These are phyloP conservation scores for Echinops telfairi DNA, from an alignment of 2,113 vertebrate species.

Conservation along the genomic window DNA sequence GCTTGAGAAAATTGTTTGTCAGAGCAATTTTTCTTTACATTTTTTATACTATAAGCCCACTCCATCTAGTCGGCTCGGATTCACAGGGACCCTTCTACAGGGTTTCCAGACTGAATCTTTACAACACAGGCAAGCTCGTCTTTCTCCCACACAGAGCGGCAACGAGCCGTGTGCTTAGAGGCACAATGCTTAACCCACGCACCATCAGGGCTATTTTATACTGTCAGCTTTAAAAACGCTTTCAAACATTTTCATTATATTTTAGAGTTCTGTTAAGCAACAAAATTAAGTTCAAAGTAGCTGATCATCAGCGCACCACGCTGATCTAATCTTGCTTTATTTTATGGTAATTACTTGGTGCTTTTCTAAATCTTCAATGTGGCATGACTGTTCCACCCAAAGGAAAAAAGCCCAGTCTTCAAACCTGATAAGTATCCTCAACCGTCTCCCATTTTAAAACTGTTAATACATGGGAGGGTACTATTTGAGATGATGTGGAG, in stretches of 20 bases:
- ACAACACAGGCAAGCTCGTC: too few species aligned
- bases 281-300: slow-evolving; percentile 24
- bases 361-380: slow-evolving; percentile 8
- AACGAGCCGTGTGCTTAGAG: too few species aligned
- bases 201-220: too few species aligned
- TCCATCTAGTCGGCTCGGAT: too few species aligned
- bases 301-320: not conserved
- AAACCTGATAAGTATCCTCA: slow-evolving; percentile 18
- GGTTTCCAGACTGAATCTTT: too few species aligned
- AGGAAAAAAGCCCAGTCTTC: slow-evolving; percentile 13
- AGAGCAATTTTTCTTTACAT: slow-evolving; percentile 15
- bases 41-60: not conserved
- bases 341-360: slow-evolving; percentile 60
- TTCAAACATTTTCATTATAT: not conserved
- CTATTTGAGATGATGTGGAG: not conserved
- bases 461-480: slow-evolving; percentile 37
- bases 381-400: not conserved
- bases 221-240: not conserved
- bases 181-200: too few species aligned
- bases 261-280: not conserved
- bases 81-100: too few species aligned
- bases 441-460: slow-evolving; percentile 55
- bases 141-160: too few species aligned
- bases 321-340: not conserved
- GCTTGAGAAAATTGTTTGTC: slow-evolving; percentile 35